Evolutionary conservation across 2,113 vertebrate species (phyloP), one percentile per base, ranked within the genome.

Genomic region (Pantherophis guttatus): DNA sequence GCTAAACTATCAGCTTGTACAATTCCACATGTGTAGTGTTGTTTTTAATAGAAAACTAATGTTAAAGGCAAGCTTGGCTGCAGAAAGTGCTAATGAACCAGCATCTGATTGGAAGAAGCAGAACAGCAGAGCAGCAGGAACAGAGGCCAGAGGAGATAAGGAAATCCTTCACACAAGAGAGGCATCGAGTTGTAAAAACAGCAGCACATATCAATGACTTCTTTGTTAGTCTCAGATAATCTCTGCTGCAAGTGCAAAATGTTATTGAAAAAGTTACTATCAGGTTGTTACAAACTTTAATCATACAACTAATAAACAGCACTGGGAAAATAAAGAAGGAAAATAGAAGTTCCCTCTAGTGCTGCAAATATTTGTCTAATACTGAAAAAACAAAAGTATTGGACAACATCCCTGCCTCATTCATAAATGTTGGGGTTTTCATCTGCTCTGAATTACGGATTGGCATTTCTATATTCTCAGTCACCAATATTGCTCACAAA

Each of bases 31-130:
- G 39, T 90, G 62, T 65, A 23, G 1, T 70, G n/a, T 70, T 96
- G 23, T 95, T 92, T 93, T 91, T 92, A 88, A 89, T 93, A 86
- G 91, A 93, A 97, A 97, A 96, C 93, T 95, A 95, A 96, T 94
- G 92, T 92, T 93, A 88, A 88, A 91, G 88, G 62, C 70, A 94
- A 95, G 94, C 21, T 94, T 87, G 85, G 95, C 90, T 95, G 90
- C 85, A 96, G 93, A 95, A 95, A 95, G 17, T 50, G 90, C 94
- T 95, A 95, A 94, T 95, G 93, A 95, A 95, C 57, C 53, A 92
- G 87, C 52, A 54, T 55, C 94, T 95, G 93, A 1, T 0, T 24
- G 88, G 86, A 48, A 95, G 92, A 93, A 92, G 91, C 57, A 86
- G 93, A 95, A 94, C 93, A 91, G 90, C 87, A 86, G 93, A 95